Base-by-base conservation (phyloP, 2,888 invertebrate genomes). In the Conomelus anceps region DNA sequence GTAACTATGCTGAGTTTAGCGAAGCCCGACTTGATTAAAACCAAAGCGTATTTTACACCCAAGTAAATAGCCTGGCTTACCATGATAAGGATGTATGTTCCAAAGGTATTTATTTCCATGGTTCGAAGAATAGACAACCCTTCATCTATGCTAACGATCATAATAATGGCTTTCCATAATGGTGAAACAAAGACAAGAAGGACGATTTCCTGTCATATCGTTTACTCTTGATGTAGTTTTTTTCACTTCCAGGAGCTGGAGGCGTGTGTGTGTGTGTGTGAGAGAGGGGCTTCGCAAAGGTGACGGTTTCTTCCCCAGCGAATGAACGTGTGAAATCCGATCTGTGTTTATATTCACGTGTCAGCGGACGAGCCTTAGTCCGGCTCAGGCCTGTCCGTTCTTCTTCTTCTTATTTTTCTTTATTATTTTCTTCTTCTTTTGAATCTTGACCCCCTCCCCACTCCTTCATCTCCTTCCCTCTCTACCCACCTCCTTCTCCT, bases 311-410 rank as follows among this genome's bases (percentile, higher is more conserved):
- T 26, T 86, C 86, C 29, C 86, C 23, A 24, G 6, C 29, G 24
- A 86, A 22, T 26, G 23, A 26, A 86, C 23, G 26, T 22, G 24
- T 86, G 86, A 86, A 86, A 86, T 86, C 86, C 26, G 86, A 86
- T 86, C 86, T 86, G 86, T 86, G 86, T 86, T 86, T 86, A 86
- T 86, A 86, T 86, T 86, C 86, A 86, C 86, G 24, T 86, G 86
- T 86, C 86, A 86, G 22, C 86, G 29, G 86, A n/a, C 63, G 63
- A 63, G 63, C n/a, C 63, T 63, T n/a, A 63, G 63, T 63, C 63
- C 63, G 63, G 63, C 63, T 63, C 63, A 63, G n/a, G 63, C 63
- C 63, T n/a, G 63, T n/a, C n/a, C n/a, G n/a, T 63, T n/a, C 13
- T n/a, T 63, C 63, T 34, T 1, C 34, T 34, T 34, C n/a, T n/a